phyloP scores from a whole-genome alignment of 2,888 invertebrate species.

The Agrochola litura region DNA sequence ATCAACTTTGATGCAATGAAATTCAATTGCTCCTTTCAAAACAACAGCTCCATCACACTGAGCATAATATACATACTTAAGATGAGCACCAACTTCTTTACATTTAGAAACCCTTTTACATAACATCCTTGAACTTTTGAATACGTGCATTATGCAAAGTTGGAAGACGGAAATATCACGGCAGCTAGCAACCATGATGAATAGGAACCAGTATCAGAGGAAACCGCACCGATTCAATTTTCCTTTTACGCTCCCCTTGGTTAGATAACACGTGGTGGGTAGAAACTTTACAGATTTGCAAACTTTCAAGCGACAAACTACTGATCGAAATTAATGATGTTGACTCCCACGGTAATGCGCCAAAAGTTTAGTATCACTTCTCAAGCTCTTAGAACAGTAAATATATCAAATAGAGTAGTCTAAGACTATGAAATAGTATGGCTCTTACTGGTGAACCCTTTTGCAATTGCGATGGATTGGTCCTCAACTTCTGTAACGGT shows the following conservation, averaged over 20 bases:
- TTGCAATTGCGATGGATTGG: background rate
- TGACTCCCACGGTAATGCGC: slow-evolving; percentile 39
- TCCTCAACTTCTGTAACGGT: background rate
- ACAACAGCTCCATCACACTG: slow-evolving; percentile 14
- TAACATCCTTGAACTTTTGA: slow-evolving; percentile 55
- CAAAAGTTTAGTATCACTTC: slow-evolving; percentile 28
- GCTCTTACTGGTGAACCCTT: background rate
- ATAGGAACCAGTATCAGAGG: slow-evolving; percentile 62
- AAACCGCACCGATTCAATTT: slow-evolving; percentile 65
- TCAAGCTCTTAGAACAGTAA: background rate
- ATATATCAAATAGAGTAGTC: background rate
- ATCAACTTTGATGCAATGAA: slow-evolving; percentile 3
- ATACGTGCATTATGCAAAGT: slow-evolving; percentile 57
- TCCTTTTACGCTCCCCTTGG: slow-evolving; percentile 61
- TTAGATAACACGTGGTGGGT: slow-evolving; percentile 61
- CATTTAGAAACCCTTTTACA: slow-evolving; percentile 56
- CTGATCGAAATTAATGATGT: slow-evolving; percentile 34
- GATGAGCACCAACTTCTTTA: slow-evolving; percentile 31
- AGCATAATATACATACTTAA: slow-evolving; percentile 19
- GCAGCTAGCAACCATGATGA: slow-evolving; percentile 53
- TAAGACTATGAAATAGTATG: background rate
- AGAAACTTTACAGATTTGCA: slow-evolving; percentile 50
- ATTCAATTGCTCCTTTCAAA: slow-evolving; percentile 14
- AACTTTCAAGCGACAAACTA: slow-evolving; percentile 50
- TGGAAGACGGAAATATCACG: slow-evolving; percentile 64